Conservation (phyloP, 1,140 invertebrate species). For the Caenorhabditis briggsae region DNA sequence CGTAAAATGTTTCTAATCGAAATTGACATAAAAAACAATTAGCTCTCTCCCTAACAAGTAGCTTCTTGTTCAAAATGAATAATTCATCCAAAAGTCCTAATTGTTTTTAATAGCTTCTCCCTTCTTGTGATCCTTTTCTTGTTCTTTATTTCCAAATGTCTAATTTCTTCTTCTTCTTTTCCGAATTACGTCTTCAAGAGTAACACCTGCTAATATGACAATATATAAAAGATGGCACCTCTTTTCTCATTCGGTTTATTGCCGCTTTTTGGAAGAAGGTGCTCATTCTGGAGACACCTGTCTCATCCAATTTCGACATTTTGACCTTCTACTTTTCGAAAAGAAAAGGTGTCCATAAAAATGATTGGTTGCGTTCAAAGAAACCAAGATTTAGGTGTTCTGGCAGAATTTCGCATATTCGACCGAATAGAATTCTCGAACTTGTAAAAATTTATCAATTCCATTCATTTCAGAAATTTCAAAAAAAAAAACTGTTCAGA, state of each 20-base stretch:
- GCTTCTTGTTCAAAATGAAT: background rate
- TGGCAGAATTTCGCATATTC: too few species aligned
- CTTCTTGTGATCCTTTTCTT: too few species aligned
- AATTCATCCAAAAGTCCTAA: constrained; percentile 39
- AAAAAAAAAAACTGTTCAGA: too few species aligned
- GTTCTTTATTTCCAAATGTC: background rate
- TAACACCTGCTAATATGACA: background rate
- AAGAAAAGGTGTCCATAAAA: too few species aligned
- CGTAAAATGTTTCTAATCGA: background rate
- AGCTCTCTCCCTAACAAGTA: background rate
- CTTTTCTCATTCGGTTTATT: constrained; percentile 22
- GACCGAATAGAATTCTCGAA: too few species aligned
- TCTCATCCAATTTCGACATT: background rate
- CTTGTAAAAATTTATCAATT: too few species aligned
- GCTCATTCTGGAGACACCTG: constrained; percentile 3
- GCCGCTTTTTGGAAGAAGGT: background rate
- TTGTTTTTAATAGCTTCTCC: constrained; percentile 47
- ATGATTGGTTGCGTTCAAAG: too few species aligned
- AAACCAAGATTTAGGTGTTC: too few species aligned
- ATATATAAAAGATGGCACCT: constrained; percentile 36
- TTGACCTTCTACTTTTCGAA: background rate
- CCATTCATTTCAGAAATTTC: too few species aligned
- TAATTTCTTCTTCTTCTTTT: background rate
- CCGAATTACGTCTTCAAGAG: background rate
- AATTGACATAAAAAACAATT: constrained; percentile 25